Conservation (phyloP, 2,113 vertebrate species). For the Strigops habroptila region DNA sequence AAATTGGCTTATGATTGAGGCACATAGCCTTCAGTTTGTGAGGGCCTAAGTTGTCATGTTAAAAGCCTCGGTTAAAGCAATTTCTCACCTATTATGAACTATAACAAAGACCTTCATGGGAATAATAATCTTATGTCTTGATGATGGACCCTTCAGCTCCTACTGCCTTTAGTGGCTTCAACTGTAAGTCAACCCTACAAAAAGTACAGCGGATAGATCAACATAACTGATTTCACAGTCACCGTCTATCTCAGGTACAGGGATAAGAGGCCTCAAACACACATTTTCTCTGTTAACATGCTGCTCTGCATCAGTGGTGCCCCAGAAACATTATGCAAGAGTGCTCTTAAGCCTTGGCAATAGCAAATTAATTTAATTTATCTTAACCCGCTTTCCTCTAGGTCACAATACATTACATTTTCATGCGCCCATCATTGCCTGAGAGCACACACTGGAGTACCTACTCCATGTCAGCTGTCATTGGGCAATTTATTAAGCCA, state of each 20-base stretch:
- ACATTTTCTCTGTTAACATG: not conserved
- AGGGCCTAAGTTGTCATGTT: not conserved
- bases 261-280: not conserved
- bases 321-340: not conserved
- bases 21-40: accelerated
- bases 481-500: not conserved
- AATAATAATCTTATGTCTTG: not conserved
- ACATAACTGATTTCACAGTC: not conserved
- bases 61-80: not conserved
- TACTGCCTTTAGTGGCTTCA: not conserved
- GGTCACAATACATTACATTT: not conserved
- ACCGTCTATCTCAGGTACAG: not conserved
- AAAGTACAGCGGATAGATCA: not conserved
- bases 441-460: not conserved
- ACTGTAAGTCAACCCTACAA: not conserved
- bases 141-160: not conserved
- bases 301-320: not conserved
- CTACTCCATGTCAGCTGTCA: not conserved
- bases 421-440: not conserved
- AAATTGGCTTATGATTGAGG: not conserved
- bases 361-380: slow-evolving; percentile 28
- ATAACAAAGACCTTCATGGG: not conserved
- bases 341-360: not conserved
- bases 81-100: not conserved
- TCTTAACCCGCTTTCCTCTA: not conserved